Percentiles rank a stretch among this genome's conserved stretches.
phyloP scores from a whole-genome alignment of 1,140 invertebrate genomes.

The Bombyx mandarina region DNA sequence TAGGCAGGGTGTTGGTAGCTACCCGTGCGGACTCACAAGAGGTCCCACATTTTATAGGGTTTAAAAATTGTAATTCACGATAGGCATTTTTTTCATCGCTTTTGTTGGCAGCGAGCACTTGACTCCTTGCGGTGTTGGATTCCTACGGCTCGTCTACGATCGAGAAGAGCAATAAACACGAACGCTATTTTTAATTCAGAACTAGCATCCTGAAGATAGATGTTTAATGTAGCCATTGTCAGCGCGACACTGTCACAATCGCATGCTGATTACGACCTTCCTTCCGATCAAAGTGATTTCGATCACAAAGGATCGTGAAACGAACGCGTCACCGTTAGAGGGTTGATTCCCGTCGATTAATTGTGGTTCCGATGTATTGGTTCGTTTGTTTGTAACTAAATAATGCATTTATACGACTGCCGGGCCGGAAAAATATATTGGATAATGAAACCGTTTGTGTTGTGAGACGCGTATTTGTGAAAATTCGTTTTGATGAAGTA shows the following conservation, averaged over 20 bases:
- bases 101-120: too few relatives aligned
- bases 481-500: too few relatives aligned
- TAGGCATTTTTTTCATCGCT: too few relatives aligned
- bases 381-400: constrained; percentile 16
- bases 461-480: neutral
- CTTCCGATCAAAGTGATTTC: constrained; percentile 47
- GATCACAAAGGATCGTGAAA: constrained; percentile 53
- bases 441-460: neutral
- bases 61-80: too few relatives aligned
- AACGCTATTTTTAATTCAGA: too few relatives aligned
- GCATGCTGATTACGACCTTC: constrained; percentile 34
- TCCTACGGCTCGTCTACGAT: too few relatives aligned
- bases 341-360: constrained; percentile 28
- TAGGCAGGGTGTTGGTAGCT: too few relatives aligned
- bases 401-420: constrained; percentile 10
- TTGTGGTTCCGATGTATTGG: constrained; percentile 20
- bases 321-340: constrained; percentile 26
- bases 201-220: too few relatives aligned
- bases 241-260: constrained; percentile 23
- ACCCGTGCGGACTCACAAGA: too few relatives aligned
- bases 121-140: too few relatives aligned
- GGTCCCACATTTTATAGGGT: too few relatives aligned
- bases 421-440: constrained; percentile 7
- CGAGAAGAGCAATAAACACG: too few relatives aligned
- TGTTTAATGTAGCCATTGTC: constrained; percentile 6